Conservation (phyloP, 2,113 vertebrate species). For the Catharus fuscescens region DNA sequence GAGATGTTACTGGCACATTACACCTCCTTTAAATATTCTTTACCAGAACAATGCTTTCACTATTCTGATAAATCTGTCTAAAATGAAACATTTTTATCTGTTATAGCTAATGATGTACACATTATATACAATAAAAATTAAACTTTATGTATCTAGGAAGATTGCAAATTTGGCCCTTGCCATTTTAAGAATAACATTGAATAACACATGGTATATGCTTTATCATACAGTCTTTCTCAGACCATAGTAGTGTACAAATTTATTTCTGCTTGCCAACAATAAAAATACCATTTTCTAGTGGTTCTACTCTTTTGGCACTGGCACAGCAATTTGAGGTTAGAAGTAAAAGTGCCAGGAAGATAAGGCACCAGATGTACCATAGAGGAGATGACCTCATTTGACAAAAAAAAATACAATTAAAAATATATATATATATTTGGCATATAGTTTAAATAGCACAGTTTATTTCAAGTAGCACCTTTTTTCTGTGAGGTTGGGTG, state of each 20-base stretch:
- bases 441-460: background rate
- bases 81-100: background rate
- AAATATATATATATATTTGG: background rate
- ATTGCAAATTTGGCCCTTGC: background rate
- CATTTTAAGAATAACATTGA: background rate
- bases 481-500: background rate
- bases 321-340: conserved; percentile 15
- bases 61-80: background rate
- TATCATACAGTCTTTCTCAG: background rate
- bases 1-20: background rate
- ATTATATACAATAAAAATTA: background rate
- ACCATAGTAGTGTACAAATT: background rate
- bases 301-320: background rate
- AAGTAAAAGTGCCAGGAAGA: conserved; percentile 40
- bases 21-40: background rate
- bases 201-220: background rate
- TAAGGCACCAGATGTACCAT: conserved; percentile 47
- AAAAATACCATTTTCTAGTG: conserved; percentile 26
- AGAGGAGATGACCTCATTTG: conserved; percentile 34
- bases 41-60: background rate
- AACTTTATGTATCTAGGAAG: background rate
- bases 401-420: background rate
- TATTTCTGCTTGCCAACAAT: background rate
- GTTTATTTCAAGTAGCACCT: conserved; percentile 1
- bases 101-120: background rate